Base-by-base conservation (phyloP, 2,113 vertebrate genomes). In the Aramus guarauna region DNA sequence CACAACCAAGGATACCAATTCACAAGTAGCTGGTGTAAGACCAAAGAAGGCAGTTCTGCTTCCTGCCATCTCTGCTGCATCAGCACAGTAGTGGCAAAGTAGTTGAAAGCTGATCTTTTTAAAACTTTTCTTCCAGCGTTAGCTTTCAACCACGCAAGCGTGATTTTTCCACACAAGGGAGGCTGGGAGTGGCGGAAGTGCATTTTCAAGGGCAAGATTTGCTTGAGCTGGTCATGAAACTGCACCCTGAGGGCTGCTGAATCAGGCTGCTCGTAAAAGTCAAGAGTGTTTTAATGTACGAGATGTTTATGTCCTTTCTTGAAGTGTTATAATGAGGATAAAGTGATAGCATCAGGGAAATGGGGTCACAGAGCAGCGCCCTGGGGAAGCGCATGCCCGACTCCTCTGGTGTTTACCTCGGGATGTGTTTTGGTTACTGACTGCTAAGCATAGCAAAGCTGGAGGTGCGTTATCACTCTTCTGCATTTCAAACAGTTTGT, bases 401-500 rank as follows among this genome's bases (percentile, higher is more conserved):
- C 23, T 96, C 41, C 66, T 60, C 39, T 48, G 30, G 30, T 90
- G 55, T 87, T 94, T 88, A 75, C 85, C 24, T 63, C 0, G 0
- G 24, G 64, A 20, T 74, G 36, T 77, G 78, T 74, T 94, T 95
- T 94, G 76, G 75, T 88, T 94, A 63, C 78, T 0, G 0, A 34
- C 60, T 83, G 68, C 91, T 96, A 96, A 90, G 97, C 80, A 94
- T n/a, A 94, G 73, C 67, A 89, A 56, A 69, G 85, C 45, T 94
- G 91, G 81, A 91, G 82, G 83, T 88, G 53, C 22, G 1, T 86
- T 77, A 92, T 85, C 39, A 1, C 53, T 85, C 68, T 88, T 71
- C 92, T 90, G 68, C 93, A 96, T 88, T 78, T 68, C 94, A 93
- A 91, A 95, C 92, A 81, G 85, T 96, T 97, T 96, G 78, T 94